These are phyloP conservation scores for Lucifuga dentata DNA, from an alignment of 2,113 vertebrate genomes.

Conservation along the genomic window DNA sequence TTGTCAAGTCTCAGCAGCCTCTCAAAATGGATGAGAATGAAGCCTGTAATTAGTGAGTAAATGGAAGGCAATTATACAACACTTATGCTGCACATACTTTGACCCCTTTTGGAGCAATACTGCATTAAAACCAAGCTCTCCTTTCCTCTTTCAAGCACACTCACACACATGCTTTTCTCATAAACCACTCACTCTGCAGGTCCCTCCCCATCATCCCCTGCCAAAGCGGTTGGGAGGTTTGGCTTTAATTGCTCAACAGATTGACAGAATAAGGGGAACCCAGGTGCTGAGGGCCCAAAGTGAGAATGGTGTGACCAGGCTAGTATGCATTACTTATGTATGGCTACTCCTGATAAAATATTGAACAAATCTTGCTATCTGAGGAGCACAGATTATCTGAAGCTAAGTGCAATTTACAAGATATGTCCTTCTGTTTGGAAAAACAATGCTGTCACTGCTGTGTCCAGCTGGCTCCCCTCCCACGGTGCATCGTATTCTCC, in stretches of 20 bases:
- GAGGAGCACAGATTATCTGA: slow-evolving; percentile 37
- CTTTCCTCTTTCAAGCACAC: background rate
- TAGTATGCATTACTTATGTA: slow-evolving; percentile 59
- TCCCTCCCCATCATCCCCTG: background rate
- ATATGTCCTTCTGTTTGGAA: background rate
- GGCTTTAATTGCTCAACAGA: slow-evolving; percentile 54
- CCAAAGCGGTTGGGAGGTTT: slow-evolving; percentile 18
- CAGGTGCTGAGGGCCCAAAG: slow-evolving; percentile 21
- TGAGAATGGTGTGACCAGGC: slow-evolving; percentile 47
- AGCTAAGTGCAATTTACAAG: slow-evolving; percentile 24
- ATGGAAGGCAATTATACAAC: slow-evolving; percentile 23
- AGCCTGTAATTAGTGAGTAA: slow-evolving; percentile 50
- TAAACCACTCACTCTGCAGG: slow-evolving; percentile 3
- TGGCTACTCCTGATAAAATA: slow-evolving; percentile 37
- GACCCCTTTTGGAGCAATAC: slow-evolving; percentile 13
- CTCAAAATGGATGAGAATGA: slow-evolving; percentile 14
- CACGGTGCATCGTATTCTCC: no score
- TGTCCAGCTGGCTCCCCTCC: no score
- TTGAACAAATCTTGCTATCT: slow-evolving; percentile 43
- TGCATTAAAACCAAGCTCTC: background rate
- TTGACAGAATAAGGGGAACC: slow-evolving; percentile 53
- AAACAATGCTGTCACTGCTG: slow-evolving; percentile 48
- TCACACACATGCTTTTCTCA: slow-evolving; percentile 6
- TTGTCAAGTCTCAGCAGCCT: slow-evolving; percentile 13
- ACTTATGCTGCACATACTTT: slow-evolving; percentile 22